Evolutionary conservation across 2,888 invertebrate species (phyloP).

Genomic region (Thalpophila matura): DNA sequence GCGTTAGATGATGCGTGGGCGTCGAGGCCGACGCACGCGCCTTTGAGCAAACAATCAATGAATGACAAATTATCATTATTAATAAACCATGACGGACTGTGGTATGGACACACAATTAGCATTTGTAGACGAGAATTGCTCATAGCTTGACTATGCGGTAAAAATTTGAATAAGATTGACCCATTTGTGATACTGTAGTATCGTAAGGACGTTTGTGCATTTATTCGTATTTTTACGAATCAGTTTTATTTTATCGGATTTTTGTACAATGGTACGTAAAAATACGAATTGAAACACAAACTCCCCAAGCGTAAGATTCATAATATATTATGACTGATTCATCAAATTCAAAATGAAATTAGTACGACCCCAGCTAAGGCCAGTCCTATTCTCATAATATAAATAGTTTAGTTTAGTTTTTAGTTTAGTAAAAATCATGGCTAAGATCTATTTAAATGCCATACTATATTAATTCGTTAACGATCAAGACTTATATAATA

Average conservation of each 20-base stretch:
- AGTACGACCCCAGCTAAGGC: background rate
- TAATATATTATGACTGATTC: too few species aligned
- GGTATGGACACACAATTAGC: constrained; percentile 31
- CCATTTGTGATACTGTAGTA: background rate
- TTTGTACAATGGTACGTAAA: too few species aligned
- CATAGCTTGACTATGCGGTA: background rate
- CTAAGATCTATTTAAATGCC: too few species aligned
- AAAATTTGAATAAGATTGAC: background rate
- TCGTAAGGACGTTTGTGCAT: too few species aligned
- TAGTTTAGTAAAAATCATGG: too few species aligned
- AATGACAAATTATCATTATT: constrained; percentile 78
- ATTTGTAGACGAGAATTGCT: constrained; percentile 8
- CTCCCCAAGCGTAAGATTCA: too few species aligned
- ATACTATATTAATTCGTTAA: constrained; percentile 23
- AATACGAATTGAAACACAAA: too few species aligned
- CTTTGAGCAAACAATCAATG: constrained; percentile 82
- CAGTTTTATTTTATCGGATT: too few species aligned
- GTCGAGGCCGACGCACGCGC: constrained; percentile 76
- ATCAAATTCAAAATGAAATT: background rate
- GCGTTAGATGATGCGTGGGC: constrained; percentile 76
- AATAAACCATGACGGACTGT: constrained; percentile 42
- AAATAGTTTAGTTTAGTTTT: too few species aligned
- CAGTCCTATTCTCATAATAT: background rate
- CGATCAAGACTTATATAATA: constrained; percentile 17
- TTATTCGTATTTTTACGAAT: too few species aligned